These are phyloP conservation scores for Sandelia bainsii DNA, from an alignment of 2,797 vertebrate species.

Conservation along the genomic window DNA sequence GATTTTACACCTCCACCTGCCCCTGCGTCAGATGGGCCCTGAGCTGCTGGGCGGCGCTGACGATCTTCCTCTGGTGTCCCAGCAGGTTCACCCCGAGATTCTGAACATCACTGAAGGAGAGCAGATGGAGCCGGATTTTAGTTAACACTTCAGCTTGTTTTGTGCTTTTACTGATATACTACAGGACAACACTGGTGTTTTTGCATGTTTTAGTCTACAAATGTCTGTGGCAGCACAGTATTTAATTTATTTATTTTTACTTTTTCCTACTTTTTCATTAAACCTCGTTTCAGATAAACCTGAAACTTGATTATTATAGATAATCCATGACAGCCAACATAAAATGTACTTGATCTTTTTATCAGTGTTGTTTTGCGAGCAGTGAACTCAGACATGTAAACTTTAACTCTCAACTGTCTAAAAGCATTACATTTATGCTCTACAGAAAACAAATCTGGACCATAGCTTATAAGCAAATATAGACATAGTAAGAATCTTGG, in stretches of 20 bases:
- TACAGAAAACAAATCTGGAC: too few relatives aligned
- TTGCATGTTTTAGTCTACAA: neutral
- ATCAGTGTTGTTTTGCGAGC: too few relatives aligned
- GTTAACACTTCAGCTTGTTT: slow-evolving; percentile 6
- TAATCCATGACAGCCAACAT: too few relatives aligned
- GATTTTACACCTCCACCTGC: slow-evolving; percentile 85
- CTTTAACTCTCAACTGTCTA: too few relatives aligned
- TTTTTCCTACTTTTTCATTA: neutral
- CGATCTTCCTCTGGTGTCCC: slow-evolving; percentile 96
- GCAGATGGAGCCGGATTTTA: slow-evolving; percentile 19
- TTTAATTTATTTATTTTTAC: too few relatives aligned
- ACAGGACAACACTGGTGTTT: neutral
- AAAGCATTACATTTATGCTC: too few relatives aligned
- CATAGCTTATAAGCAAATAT: too few relatives aligned
- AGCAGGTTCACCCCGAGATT: slow-evolving; percentile 93
- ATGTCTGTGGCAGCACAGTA: neutral
- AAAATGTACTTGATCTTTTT: too few relatives aligned
- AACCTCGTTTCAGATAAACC: neutral
- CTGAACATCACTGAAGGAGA: slow-evolving; percentile 89
- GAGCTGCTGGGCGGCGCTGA: slow-evolving; percentile 93
- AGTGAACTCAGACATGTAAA: too few relatives aligned
- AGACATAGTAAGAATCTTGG: too few relatives aligned
- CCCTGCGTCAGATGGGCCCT: slow-evolving; percentile 84
- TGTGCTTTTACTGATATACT: neutral
- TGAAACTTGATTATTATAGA: too few relatives aligned